Evolutionary conservation across 2,113 vertebrate genomes (phyloP).

Genomic region (Pyxicephalus adspersus): DNA sequence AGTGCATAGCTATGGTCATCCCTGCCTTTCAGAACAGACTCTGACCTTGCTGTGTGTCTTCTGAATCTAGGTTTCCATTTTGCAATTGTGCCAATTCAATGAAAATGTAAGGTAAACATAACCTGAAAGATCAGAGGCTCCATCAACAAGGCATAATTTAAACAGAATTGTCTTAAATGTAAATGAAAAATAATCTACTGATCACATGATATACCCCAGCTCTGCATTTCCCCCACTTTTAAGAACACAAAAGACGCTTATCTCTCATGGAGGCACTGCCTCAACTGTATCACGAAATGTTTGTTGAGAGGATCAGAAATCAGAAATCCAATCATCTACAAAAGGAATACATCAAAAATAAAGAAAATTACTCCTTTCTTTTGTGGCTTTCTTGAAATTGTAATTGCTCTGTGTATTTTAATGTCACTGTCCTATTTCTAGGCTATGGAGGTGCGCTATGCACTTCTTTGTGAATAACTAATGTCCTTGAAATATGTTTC

Average conservation of each 20-base stretch:
- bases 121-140: neutral
- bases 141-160: neutral
- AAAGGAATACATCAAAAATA: slow-evolving; percentile 57
- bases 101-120: neutral
- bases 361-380: slow-evolving; percentile 53
- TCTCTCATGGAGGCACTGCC: neutral
- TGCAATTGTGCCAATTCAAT: neutral
- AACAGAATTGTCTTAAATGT: neutral
- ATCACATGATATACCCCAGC: neutral
- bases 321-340: slow-evolving; percentile 55
- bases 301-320: slow-evolving; percentile 50
- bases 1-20: too few relatives aligned
- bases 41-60: too few relatives aligned
- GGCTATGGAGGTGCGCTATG: slow-evolving; percentile 32
- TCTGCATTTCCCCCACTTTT: neutral
- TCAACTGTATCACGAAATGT: slow-evolving; percentile 36
- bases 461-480: slow-evolving; percentile 53
- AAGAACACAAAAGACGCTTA: slow-evolving; percentile 33
- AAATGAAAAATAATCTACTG: neutral
- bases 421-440: slow-evolving; percentile 55
- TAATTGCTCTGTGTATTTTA: slow-evolving; percentile 54
- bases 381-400: slow-evolving; percentile 52
- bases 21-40: too few relatives aligned
- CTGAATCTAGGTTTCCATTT: too few relatives aligned
- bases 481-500: slow-evolving; percentile 42